Conservation (phyloP, 2,113 vertebrate species). For the Antennarius striatus region DNA sequence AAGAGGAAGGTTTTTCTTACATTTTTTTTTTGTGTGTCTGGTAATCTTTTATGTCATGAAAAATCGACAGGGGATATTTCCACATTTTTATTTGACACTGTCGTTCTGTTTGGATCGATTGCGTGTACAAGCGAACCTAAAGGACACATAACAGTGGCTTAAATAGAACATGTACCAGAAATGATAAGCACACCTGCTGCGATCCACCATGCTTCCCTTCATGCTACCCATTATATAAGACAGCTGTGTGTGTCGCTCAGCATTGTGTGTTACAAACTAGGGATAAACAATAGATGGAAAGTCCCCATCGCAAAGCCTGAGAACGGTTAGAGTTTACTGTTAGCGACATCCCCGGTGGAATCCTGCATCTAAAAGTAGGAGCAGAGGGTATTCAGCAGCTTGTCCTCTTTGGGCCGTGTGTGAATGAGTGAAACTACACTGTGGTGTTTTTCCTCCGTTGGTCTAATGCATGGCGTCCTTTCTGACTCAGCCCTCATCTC, state of each 20-base stretch:
- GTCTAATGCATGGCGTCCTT: no score
- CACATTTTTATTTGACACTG: no score
- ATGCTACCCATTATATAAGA: constrained; percentile 1
- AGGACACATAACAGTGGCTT: no score
- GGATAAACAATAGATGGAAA: constrained; percentile 44
- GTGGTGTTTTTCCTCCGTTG: background rate
- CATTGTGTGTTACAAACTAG: constrained; percentile 5
- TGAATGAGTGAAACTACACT: constrained; percentile 1
- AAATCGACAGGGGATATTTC: no score
- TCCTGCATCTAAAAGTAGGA: constrained; percentile 53
- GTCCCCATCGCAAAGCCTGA: constrained; percentile 50
- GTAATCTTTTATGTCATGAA: no score
- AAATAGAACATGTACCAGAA: background rate
- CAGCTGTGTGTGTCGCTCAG: constrained; percentile 2
- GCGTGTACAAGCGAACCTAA: no score
- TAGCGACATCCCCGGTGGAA: constrained; percentile 61
- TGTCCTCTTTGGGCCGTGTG: constrained; percentile 38
- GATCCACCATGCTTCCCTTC: background rate
- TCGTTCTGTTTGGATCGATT: no score
- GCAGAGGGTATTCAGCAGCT: constrained; percentile 6
- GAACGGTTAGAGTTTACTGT: constrained; percentile 42
- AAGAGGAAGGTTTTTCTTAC: background rate
- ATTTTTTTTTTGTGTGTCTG: constrained; percentile 11
- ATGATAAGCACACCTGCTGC: no score
- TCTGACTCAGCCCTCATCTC: background rate